phyloP scores from a whole-genome alignment of 2,113 vertebrate species.

The Prochilodus magdalenae region DNA sequence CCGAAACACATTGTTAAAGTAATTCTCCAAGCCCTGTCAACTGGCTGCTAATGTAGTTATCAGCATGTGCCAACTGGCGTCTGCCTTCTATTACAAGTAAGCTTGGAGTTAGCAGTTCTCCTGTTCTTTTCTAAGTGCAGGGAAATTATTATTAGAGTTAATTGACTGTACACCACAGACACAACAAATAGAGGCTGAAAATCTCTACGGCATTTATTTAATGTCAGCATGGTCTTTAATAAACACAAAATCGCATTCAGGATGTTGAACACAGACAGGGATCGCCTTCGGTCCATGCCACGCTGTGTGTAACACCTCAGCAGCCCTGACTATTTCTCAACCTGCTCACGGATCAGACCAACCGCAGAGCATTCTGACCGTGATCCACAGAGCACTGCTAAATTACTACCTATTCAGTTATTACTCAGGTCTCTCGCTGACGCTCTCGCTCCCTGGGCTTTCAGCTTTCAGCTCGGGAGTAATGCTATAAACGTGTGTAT shows the following conservation, averaged over 20 bases:
- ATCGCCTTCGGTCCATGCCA: background rate
- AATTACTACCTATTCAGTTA: background rate
- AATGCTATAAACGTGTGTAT: background rate
- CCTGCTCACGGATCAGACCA: slow-evolving; percentile 12
- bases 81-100: too few species aligned
- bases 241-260: background rate
- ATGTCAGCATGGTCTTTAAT: background rate
- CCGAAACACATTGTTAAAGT: too few species aligned
- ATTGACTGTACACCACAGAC: background rate
- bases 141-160: background rate
- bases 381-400: background rate
- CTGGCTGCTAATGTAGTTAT: too few species aligned
- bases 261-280: background rate
- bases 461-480: background rate
- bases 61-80: too few species aligned
- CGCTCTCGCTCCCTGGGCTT: background rate
- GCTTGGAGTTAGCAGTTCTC: background rate
- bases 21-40: too few species aligned
- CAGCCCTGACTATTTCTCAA: background rate
- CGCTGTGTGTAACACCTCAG: background rate
- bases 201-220: background rate
- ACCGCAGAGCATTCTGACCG: background rate
- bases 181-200: background rate
- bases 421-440: background rate
- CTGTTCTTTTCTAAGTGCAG: background rate